Evolutionary conservation across 2,888 invertebrate genomes (phyloP).

Genomic region (Ophion ellenae): DNA sequence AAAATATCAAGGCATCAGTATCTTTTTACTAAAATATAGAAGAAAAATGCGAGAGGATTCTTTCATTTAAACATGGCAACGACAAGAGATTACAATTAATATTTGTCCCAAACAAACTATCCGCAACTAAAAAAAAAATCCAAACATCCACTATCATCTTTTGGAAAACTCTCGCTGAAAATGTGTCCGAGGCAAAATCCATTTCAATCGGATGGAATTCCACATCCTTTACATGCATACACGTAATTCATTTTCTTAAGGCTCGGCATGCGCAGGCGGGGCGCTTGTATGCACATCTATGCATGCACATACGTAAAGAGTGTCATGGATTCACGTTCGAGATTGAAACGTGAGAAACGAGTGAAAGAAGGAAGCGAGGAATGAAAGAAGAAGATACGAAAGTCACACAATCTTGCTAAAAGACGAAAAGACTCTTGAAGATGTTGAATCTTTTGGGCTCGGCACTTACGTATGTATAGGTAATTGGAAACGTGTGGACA

Average conservation of each 20-base stretch:
- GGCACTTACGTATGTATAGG: neutral
- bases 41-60: neutral
- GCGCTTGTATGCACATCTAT: neutral
- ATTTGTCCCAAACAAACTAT: no score
- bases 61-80: neutral
- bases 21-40: neutral
- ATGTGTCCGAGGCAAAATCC: slow-evolving; percentile 46
- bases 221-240: slow-evolving; percentile 34
- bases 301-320: neutral
- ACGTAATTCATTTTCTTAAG: slow-evolving; percentile 50
- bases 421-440: slow-evolving; percentile 31
- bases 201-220: slow-evolving; percentile 33
- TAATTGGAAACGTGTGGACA: neutral
- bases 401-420: slow-evolving; percentile 18
- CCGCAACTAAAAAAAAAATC: no score
- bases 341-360: slow-evolving; percentile 41
- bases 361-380: slow-evolving; percentile 30
- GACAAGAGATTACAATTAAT: no score
- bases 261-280: neutral
- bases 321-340: slow-evolving; percentile 40
- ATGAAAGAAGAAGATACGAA: slow-evolving; percentile 30
- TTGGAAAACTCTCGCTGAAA: slow-evolving; percentile 12
- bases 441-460: slow-evolving; percentile 22
- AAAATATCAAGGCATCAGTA: slow-evolving; percentile 1
- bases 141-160: slow-evolving; percentile 12